These are phyloP conservation scores for Pycnomerus fuliginosus DNA, from an alignment of 2,888 invertebrate species.

Conservation along the genomic window DNA sequence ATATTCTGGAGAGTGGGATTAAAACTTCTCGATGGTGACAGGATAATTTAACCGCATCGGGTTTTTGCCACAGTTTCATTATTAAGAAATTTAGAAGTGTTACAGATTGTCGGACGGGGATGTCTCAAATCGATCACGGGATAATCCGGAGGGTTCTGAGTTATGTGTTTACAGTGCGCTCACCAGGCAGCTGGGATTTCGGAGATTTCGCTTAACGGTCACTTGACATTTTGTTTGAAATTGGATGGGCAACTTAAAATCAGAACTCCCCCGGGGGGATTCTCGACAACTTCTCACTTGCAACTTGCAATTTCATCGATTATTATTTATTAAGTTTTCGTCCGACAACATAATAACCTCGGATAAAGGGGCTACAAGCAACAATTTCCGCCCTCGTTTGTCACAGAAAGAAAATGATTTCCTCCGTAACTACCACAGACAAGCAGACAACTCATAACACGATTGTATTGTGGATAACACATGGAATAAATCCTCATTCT, in stretches of 20 bases:
- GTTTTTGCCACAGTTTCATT: no score
- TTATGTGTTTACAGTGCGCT: slow-evolving; percentile 49
- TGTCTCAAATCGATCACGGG: slow-evolving; percentile 47
- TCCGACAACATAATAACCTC: no score
- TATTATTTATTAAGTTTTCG: no score
- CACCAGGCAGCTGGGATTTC: slow-evolving; percentile 48
- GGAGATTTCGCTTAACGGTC: slow-evolving; percentile 49
- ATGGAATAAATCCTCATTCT: slow-evolving; percentile 37
- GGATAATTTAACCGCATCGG: slow-evolving; percentile 49
- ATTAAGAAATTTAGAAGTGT: no score
- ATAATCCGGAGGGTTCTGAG: slow-evolving; percentile 47
- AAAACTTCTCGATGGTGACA: slow-evolving; percentile 51
- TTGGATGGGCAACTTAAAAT: slow-evolving; percentile 50
- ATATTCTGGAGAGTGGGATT: slow-evolving; percentile 51
- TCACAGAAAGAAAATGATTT: slow-evolving; percentile 19
- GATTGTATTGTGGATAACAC: slow-evolving; percentile 35
- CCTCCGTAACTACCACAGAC: slow-evolving; percentile 24
- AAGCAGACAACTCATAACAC: slow-evolving; percentile 34
- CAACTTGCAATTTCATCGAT: no score
- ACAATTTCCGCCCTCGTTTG: slow-evolving; percentile 19
- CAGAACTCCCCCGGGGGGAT: no score
- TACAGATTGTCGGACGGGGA: slow-evolving; percentile 39
- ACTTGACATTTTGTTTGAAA: slow-evolving; percentile 50
- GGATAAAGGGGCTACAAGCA: no score
- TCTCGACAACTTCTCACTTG: no score